phyloP scores from a whole-genome alignment of 1,140 invertebrate species.

The Aphaenogaster ashmeadi region DNA sequence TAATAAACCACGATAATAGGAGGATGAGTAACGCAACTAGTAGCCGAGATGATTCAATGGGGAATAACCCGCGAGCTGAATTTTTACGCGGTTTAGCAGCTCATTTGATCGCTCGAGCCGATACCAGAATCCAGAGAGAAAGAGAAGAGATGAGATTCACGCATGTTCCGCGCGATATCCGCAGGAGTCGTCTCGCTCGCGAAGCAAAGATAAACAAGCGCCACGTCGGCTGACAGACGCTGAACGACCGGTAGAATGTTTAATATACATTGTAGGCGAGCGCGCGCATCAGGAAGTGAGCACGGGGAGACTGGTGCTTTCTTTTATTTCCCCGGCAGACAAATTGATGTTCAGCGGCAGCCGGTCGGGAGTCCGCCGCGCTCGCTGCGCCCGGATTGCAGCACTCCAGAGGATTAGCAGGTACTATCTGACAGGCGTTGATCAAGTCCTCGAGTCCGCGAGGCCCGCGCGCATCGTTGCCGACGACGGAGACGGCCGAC shows the following conservation, averaged over 20 bases:
- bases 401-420: slow-evolving; percentile 52
- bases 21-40: slow-evolving; percentile 29
- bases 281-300: slow-evolving; percentile 53
- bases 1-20: slow-evolving; percentile 8
- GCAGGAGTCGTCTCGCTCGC: slow-evolving; percentile 40
- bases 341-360: slow-evolving; percentile 61
- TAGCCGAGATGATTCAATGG: slow-evolving; percentile 24
- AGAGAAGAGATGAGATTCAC: background rate
- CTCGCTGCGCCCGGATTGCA: slow-evolving; percentile 38
- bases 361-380: slow-evolving; percentile 52
- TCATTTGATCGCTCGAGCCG: slow-evolving; percentile 39
- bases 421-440: slow-evolving; percentile 59
- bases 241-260: slow-evolving; percentile 62
- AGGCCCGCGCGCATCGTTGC: background rate
- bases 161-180: slow-evolving; percentile 8
- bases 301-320: slow-evolving; percentile 32
- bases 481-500: slow-evolving; percentile 19
- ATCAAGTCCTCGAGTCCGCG: slow-evolving; percentile 51
- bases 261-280: slow-evolving; percentile 61
- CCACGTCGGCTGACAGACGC: slow-evolving; percentile 40
- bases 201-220: slow-evolving; percentile 58
- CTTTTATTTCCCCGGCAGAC: slow-evolving; percentile 51
- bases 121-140: slow-evolving; percentile 18
- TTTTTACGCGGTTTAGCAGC: slow-evolving; percentile 33
- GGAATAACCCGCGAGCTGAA: slow-evolving; percentile 4